Evolutionary conservation across 2,888 invertebrate species (phyloP).

Genomic region (Carabus problematicus): DNA sequence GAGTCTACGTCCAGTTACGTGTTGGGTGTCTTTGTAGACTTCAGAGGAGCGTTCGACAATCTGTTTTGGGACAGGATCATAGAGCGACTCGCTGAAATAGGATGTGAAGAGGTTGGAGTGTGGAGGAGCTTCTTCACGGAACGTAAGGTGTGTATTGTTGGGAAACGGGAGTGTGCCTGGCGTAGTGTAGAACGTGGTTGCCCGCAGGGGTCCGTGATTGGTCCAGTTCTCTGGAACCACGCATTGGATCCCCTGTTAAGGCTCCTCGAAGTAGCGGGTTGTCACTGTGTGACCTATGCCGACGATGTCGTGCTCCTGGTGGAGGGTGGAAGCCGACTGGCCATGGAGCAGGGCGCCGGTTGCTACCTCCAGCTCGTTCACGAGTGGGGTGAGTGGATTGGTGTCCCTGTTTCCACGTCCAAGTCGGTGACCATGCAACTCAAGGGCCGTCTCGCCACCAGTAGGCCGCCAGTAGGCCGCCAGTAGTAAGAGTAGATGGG

Average conservation of each 20-base stretch:
- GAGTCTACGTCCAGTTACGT: no score
- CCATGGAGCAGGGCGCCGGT: no score
- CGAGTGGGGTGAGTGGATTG: slow-evolving; percentile 20
- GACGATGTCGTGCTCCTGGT: slow-evolving; percentile 35
- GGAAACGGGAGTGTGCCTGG: neutral
- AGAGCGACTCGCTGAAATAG: neutral
- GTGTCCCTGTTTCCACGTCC: slow-evolving; percentile 24
- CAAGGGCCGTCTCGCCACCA: slow-evolving; percentile 12
- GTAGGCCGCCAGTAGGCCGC: neutral
- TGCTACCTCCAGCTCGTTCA: neutral
- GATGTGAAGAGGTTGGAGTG: neutral
- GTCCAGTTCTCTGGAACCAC: slow-evolving; percentile 30
- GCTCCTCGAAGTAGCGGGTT: neutral
- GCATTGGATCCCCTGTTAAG: slow-evolving; percentile 13
- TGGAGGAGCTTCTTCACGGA: slow-evolving; percentile 22
- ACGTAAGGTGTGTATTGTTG: neutral
- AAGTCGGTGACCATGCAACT: slow-evolving; percentile 36
- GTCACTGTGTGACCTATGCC: slow-evolving; percentile 31
- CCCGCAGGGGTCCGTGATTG: slow-evolving; percentile 39
- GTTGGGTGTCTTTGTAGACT: slow-evolving; percentile 38
- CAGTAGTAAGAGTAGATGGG: neutral
- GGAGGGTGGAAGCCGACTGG: neutral
- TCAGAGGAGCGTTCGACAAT: slow-evolving; percentile 36
- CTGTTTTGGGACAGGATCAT: slow-evolving; percentile 26
- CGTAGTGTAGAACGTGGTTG: slow-evolving; percentile 22